phyloP scores from a whole-genome alignment of 2,797 vertebrate species.

The Chromis chromis region DNA sequence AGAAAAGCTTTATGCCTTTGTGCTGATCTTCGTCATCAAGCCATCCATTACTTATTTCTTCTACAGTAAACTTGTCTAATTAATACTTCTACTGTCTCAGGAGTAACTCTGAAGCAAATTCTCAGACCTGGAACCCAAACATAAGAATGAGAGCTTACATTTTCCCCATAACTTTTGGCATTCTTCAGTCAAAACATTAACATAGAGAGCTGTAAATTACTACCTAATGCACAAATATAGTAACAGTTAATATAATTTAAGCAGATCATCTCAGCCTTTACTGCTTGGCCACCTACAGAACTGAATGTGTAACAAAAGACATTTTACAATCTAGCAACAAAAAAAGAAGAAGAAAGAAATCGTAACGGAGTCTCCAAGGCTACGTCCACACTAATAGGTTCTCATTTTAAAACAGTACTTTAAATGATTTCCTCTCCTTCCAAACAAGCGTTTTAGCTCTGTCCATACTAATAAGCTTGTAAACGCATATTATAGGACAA shows the following conservation, averaged over 20 bases:
- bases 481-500: no score
- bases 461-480: no score
- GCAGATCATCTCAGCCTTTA: slow-evolving; percentile 3
- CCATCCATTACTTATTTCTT: slow-evolving; percentile 17
- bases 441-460: no score
- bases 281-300: slow-evolving; percentile 4
- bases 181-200: slow-evolving; percentile 37
- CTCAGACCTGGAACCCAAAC: slow-evolving; percentile 29
- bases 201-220: slow-evolving; percentile 10
- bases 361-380: neutral
- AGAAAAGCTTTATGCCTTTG: slow-evolving; percentile 25
- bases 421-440: no score
- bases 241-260: slow-evolving; percentile 27
- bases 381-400: no score
- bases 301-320: slow-evolving; percentile 36
- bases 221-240: slow-evolving; percentile 12
- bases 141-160: slow-evolving; percentile 6
- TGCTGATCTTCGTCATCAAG: slow-evolving; percentile 21
- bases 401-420: no score
- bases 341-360: neutral
- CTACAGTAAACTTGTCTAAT: neutral
- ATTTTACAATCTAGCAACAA: slow-evolving; percentile 19
- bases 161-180: slow-evolving; percentile 32
- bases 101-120: neutral
- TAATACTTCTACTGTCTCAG: slow-evolving; percentile 6